These are phyloP conservation scores for Henricia sp. DNA, from an alignment of 53 echinoderm and acorn worm genomes.

Conservation along the genomic window DNA sequence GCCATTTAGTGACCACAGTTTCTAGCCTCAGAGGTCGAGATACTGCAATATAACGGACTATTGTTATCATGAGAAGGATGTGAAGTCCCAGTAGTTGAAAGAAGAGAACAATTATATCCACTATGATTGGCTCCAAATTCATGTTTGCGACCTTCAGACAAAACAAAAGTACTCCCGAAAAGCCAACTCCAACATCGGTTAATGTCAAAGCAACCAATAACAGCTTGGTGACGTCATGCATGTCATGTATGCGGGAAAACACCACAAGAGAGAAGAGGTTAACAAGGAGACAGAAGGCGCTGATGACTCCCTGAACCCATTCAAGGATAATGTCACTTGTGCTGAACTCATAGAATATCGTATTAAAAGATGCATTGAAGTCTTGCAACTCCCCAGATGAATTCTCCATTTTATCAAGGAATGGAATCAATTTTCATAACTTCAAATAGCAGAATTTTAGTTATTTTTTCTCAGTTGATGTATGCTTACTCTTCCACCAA, in stretches of 20 bases:
- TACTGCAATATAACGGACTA: conserved; percentile 8
- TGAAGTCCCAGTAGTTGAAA: background rate
- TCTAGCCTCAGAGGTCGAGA: conserved; percentile 1
- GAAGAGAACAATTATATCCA: background rate
- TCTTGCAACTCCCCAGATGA: too few relatives aligned
- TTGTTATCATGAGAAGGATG: background rate
- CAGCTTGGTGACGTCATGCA: conserved; percentile 26
- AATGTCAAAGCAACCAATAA: conserved; percentile 1
- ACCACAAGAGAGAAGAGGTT: background rate
- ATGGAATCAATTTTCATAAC: too few relatives aligned
- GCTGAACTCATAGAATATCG: too few relatives aligned
- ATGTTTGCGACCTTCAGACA: background rate
- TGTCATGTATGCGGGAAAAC: conserved; percentile 21
- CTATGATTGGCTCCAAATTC: background rate
- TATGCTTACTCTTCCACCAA: too few relatives aligned
- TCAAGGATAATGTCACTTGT: background rate
- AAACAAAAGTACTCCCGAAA: background rate
- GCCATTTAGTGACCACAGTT: conserved; percentile 8
- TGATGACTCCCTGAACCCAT: background rate
- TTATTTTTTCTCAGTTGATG: too few relatives aligned
- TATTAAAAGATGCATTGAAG: too few relatives aligned
- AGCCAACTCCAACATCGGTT: conserved; percentile 5
- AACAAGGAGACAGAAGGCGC: conserved; percentile 2
- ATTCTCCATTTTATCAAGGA: too few relatives aligned
- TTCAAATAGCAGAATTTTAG: too few relatives aligned